These are phyloP conservation scores for Formica selysi DNA, from an alignment of 1,140 invertebrate species.

Conservation along the genomic window DNA sequence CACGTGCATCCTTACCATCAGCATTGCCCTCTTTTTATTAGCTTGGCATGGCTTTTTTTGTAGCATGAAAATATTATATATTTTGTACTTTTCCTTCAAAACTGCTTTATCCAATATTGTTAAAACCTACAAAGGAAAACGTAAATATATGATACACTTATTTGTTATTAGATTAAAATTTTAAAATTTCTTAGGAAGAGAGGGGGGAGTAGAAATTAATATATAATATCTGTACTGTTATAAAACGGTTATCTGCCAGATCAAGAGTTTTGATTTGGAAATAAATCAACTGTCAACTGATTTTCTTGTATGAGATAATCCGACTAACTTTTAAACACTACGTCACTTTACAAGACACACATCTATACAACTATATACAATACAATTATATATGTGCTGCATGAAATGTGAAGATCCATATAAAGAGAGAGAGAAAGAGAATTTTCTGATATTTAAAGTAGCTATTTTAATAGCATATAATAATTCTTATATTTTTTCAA, in stretches of 20 bases:
- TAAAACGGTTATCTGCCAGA: neutral
- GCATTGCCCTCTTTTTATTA: neutral
- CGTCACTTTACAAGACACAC: neutral
- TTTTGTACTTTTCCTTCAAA: neutral
- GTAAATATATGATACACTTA: neutral
- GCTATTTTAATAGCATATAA: neutral
- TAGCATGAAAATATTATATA: conserved; percentile 11
- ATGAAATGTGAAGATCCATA: conserved; percentile 29
- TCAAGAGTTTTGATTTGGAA: neutral
- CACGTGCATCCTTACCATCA: neutral
- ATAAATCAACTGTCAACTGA: neutral
- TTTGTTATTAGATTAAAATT: conserved; percentile 14
- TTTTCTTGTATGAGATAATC: conserved; percentile 5
- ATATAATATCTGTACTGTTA: neutral
- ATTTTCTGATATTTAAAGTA: neutral
- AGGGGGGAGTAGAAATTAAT: neutral
- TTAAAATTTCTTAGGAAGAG: neutral
- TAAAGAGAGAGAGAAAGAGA: neutral
- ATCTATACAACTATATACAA: neutral
- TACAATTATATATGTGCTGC: neutral
- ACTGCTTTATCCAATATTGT: neutral
- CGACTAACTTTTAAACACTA: neutral
- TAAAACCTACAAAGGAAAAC: neutral
- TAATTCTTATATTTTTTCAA: neutral
- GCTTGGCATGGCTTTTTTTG: conserved; percentile 29